Conservation (phyloP, 2,888 invertebrate species). For the Tachina fera region DNA sequence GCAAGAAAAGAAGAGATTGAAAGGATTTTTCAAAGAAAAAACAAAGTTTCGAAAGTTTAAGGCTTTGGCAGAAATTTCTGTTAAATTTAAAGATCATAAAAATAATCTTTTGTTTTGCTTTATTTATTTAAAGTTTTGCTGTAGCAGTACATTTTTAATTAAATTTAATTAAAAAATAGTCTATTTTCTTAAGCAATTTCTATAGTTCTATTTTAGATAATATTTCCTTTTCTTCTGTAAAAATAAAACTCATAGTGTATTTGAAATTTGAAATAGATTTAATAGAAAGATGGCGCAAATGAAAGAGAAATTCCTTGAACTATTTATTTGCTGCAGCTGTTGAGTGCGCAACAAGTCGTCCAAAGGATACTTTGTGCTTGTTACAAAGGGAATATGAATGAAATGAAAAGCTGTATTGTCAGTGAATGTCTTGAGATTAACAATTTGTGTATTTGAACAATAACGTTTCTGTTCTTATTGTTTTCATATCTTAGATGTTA, state of each 20-base stretch:
- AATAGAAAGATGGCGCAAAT: constrained; percentile 8
- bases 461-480: background rate
- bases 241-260: background rate
- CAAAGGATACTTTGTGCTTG: constrained; percentile 10
- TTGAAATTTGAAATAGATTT: constrained; percentile 4
- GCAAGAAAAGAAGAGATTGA: background rate
- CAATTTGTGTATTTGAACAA: background rate
- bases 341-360: constrained; percentile 17
- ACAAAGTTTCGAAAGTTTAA: background rate
- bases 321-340: constrained; percentile 22
- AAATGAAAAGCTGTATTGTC: constrained; percentile 3
- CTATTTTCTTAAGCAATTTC: background rate
- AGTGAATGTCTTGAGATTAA: background rate
- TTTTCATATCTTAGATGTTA: background rate
- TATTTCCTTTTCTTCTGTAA: background rate
- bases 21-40: background rate
- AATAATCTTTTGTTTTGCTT: background rate
- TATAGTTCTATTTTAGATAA: background rate
- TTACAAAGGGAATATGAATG: constrained; percentile 1
- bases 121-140: too few species aligned
- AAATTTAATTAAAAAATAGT: background rate
- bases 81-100: background rate
- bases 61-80: background rate
- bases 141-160: background rate
- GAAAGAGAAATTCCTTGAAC: constrained; percentile 40